Evolutionary conservation across 2,888 invertebrate species (phyloP), one percentile per base, ranked within the genome.

Genomic region (Perithous albicinctus): DNA sequence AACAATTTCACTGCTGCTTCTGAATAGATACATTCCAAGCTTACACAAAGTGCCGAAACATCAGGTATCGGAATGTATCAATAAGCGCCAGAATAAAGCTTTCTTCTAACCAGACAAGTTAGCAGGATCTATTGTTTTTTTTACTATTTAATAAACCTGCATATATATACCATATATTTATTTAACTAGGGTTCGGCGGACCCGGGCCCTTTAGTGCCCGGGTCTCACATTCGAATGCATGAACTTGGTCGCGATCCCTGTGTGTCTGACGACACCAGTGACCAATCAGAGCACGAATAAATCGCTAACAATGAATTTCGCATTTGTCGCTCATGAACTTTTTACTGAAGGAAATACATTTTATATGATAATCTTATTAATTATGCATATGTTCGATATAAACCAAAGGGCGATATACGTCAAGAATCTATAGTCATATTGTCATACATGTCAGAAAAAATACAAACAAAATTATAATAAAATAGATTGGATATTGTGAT

Each of bases 21-120:
- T 93, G 84, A 89, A 87, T 18, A 91, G 90, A 76, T 93, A 93
- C 87, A 89, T 94, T 15, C 86, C 87, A 26, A 88, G 87, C n/a
- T 20, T n/a, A 10, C 72, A 64, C 54, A 59, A 59, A 43, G 20
- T 61, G 8, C 61, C 43, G 23, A 61, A 48, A 18, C 23, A 61
- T 18, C 32, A 43, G 29, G 8, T 20, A 18, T 66, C 29, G 12
- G 7, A 0, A 48, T 32, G 18, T 38, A 6, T 32, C 32, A 48
- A 15, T 0, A 23, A 48, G 8, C 5, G 1, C 2, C 48, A 10
- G 18, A 15, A 8, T 10, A 20, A 48, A 48, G 1, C 5, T 20
- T 8, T 18, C 7, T 48, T 8, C 20, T 48, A 8, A 48, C 8
- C 18, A 2, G 48, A 48, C 18, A 0, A 7, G 7, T 46, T 46